Evolutionary conservation across 2,113 vertebrate genomes (phyloP), one percentile per base, ranked within the genome.

Genomic region (Cavia aperea): DNA sequence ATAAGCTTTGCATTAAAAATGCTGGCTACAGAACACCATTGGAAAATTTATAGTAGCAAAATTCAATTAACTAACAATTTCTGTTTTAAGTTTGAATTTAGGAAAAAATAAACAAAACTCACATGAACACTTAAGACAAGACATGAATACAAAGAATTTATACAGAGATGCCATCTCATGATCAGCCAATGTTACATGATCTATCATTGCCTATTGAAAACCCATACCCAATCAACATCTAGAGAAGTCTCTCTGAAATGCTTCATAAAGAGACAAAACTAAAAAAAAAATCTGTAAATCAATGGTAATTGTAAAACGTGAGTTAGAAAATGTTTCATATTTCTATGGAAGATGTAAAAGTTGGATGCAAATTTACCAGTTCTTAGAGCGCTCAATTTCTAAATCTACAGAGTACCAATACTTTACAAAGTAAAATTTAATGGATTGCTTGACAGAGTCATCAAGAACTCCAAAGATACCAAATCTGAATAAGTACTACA

Each of bases 281-380:
- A 54, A 58, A 49, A 26, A 49, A 26, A 89, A 92, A 93, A 92
- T n/a, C 36, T 49, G 16, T 43, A 70, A 33, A 75, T 88, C 70
- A 84, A 81, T 72, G 7, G 6, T 46, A 83, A 78, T 86, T 90
- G 87, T 66, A 93, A 77, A 58, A 95, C 24, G 63, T 94, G 33
- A 78, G 66, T 82, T 43, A 65, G 31, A 66, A 92, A 90, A 63
- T 60, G 31, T 49, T 91, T 89, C 65, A 86, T 56, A 6, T 68
- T 90, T 68, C 70, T 73, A 89, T n/a, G 26, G 39, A 95, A 88
- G 60, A 90, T 39, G 33, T 86, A 79, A 81, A 94, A 78, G 33
- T 39, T 9, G 33, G n/a, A 73, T 54, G 63, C 3, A 93, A 77
- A 39, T 85, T 93, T 58, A 82, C 43, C 65, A 81, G 73, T 65